Evolutionary conservation across 1,140 invertebrate species (phyloP).

Genomic region (Ooceraea biroi): DNA sequence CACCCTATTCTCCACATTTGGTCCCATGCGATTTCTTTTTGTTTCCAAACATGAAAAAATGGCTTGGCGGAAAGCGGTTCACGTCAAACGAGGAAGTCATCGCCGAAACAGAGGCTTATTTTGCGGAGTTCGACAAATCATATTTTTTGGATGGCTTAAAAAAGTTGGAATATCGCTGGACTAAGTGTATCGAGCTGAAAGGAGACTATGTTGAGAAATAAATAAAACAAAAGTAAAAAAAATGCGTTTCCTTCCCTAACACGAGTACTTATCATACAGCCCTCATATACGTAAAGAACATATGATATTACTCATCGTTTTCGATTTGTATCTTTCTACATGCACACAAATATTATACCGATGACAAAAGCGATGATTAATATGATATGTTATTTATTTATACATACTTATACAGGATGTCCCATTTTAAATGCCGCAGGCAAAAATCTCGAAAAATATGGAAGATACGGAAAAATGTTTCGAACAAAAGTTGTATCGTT

Average conservation of each 20-base stretch:
- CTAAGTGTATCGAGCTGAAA: slow-evolving; percentile 79
- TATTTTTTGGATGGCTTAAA: slow-evolving; percentile 81
- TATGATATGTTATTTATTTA: no score
- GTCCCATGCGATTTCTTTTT: slow-evolving; percentile 81
- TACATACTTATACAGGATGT: no score
- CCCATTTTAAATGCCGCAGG: no score
- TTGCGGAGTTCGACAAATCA: slow-evolving; percentile 77
- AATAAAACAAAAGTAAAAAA: slow-evolving; percentile 42
- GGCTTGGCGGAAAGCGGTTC: slow-evolving; percentile 58
- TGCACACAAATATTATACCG: no score
- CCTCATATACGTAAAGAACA: no score
- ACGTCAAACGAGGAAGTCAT: slow-evolving; percentile 64
- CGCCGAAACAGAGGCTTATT: slow-evolving; percentile 74
- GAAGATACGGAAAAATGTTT: no score
- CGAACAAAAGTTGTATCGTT: no score
- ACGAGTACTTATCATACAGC: slow-evolving; percentile 32
- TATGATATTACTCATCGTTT: no score
- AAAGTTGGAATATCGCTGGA: slow-evolving; percentile 79
- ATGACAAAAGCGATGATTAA: no score
- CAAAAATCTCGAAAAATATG: no score
- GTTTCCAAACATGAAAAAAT: slow-evolving; percentile 61
- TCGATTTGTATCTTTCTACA: no score
- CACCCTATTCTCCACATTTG: slow-evolving; percentile 84
- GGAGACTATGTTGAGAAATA: slow-evolving; percentile 69
- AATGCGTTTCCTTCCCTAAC: neutral